Percentiles rank a stretch among this genome's conserved stretches.
Conservation (phyloP, 2,113 vertebrate species). For the Myotis yumanensis region DNA sequence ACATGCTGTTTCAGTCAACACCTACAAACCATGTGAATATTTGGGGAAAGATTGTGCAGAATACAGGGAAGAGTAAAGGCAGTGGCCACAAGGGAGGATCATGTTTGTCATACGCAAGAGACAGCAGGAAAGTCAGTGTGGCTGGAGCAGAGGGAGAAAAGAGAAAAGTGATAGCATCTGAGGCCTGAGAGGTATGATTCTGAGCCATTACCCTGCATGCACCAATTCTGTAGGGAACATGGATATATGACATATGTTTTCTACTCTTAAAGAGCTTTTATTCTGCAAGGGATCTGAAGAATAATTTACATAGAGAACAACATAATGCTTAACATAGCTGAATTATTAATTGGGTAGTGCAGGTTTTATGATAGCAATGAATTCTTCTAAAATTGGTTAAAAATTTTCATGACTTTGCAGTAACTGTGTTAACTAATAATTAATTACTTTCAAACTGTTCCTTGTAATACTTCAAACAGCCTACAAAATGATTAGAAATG, state of each 20-base stretch:
- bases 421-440: constrained; percentile 35
- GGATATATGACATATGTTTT: background rate
- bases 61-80: background rate
- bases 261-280: background rate
- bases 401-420: constrained; percentile 17
- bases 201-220: background rate
- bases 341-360: constrained; percentile 1
- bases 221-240: background rate
- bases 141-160: background rate
- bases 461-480: background rate
- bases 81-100: background rate
- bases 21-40: too few relatives aligned
- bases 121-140: background rate
- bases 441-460: constrained; percentile 19
- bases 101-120: background rate
- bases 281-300: background rate
- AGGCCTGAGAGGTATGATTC: accelerated
- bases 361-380: constrained; percentile 41
- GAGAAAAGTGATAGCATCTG: background rate
- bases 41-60: accelerated
- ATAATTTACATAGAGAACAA: background rate
- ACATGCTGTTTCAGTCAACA: background rate
- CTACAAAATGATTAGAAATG: constrained; percentile 21
- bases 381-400: constrained; percentile 42
- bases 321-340: background rate